A percentile compares a stretch with the other conserved stretches of the same genome.
phyloP scores from a whole-genome alignment of 2,888 invertebrate genomes.

The Elysia crispata region DNA sequence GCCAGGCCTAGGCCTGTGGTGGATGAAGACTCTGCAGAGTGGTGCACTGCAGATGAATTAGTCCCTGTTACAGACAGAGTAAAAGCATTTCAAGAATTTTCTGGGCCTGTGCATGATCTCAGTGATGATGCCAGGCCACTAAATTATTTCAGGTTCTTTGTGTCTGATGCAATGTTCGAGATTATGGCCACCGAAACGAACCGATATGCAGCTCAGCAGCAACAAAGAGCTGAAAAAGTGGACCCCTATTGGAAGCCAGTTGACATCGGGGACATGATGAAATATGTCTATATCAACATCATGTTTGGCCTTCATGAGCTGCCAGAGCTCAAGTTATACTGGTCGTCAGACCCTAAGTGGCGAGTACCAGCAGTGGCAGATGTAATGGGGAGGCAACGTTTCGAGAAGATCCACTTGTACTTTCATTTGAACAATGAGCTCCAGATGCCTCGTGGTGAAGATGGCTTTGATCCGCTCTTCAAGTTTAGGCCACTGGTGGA shows the following conservation, averaged over 20 bases:
- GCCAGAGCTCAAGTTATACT: not conserved
- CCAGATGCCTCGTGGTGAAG: not conserved
- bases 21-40: too few species aligned
- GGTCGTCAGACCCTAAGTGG: not conserved
- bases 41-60: too few species aligned
- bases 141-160: not conserved
- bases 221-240: not conserved
- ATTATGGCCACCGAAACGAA: not conserved
- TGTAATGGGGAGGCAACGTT: not conserved
- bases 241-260: not conserved
- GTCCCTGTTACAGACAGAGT: too few species aligned
- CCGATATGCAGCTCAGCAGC: constrained; percentile 3
- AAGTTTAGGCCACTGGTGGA: constrained; percentile 1
- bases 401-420: constrained; percentile 3
- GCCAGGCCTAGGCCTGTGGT: too few species aligned
- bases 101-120: too few species aligned
- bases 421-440: not conserved
- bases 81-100: too few species aligned
- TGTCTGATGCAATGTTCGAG: not conserved
- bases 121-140: not conserved
- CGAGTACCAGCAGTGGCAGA: not conserved
- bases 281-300: not conserved
- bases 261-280: not conserved
- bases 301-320: constrained; percentile 10
- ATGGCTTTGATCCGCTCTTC: not conserved